Evolutionary conservation across 2,888 invertebrate species (phyloP).

Genomic region (Lycocerus yunnanus): DNA sequence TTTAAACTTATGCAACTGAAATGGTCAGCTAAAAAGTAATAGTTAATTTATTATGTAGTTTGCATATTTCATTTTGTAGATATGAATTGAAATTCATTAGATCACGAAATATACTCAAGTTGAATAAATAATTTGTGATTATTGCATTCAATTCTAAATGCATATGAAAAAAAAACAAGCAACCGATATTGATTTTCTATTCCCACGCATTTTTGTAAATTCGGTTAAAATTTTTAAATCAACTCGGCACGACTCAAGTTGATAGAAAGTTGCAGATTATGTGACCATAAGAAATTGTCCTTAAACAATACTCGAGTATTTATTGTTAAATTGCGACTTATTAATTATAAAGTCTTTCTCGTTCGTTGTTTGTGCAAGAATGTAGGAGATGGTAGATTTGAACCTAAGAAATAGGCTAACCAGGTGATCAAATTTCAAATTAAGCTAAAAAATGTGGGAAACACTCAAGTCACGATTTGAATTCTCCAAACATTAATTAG

Average conservation of each 20-base stretch:
- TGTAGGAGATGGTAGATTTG: neutral
- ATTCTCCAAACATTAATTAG: too few relatives aligned
- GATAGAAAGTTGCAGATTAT: conserved; percentile 40
- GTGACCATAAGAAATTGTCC: conserved; percentile 35
- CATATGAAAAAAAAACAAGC: neutral
- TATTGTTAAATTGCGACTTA: neutral
- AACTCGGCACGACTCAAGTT: conserved; percentile 14
- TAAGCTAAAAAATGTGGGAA: neutral
- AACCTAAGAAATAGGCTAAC: neutral
- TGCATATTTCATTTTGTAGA: conserved; percentile 7
- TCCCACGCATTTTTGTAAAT: conserved; percentile 22
- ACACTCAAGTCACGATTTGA: neutral
- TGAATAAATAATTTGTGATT: neutral
- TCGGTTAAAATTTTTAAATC: neutral
- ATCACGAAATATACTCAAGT: neutral
- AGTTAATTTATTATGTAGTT: conserved; percentile 16
- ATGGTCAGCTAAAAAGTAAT: neutral
- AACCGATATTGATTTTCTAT: conserved; percentile 17
- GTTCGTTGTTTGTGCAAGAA: neutral
- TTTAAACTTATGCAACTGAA: neutral
- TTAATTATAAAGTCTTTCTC: neutral
- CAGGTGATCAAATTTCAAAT: neutral
- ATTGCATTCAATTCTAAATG: neutral
- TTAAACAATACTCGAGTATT: conserved; percentile 29
- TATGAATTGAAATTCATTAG: conserved; percentile 6